Evolutionary conservation across 2,113 vertebrate species (phyloP), one percentile per base, ranked within the genome.

Genomic region (Bothrops jararaca): DNA sequence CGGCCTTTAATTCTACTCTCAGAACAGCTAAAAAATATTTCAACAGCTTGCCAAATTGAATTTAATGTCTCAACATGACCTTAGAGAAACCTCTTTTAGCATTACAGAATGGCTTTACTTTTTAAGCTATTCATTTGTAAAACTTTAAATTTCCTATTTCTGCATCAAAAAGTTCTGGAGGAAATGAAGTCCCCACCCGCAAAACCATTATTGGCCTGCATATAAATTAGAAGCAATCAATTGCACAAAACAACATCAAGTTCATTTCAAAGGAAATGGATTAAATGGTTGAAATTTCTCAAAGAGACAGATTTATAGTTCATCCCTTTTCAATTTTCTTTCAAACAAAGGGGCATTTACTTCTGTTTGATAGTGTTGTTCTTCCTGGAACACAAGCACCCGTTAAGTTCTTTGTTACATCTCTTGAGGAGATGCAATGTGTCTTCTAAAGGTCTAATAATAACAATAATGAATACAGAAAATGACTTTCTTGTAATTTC

Each of bases 381-480:
- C 89, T 87, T 96, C 95, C 92, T 95, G 91, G 95, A 94, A 96
- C 92, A 95, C 95, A 97, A 96, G 95, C 96, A 96, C 97, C 94
- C 95, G 95, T 94, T 94, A 95, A 97, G 95, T 97, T 97, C 95
- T 96, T 95, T 96, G 93, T 96, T 95, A 95, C 93, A 86, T 95
- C 93, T 96, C 96, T 97, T 97, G 96, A 97, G 95, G 95, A 97
- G 96, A 96, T 96, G 96, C 96, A 96, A 96, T 96, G 95, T 96
- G 94, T 95, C 95, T 95, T 90, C 58, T n/a, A 74, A 56, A 89
- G 23, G 88, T 96, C 95, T 97, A 95, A 96, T 96, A 96, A 96
- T 96, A 96, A 97, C 95, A 95, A 95, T 95, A 96, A 96, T 97
- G 97, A 96, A 95, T 96, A 96, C 94, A 95, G 94, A 95, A 95